Percentiles rank a stretch among this genome's conserved stretches.
Conservation (phyloP, 1,140 invertebrate species). For the Xylocopa sonorina region DNA sequence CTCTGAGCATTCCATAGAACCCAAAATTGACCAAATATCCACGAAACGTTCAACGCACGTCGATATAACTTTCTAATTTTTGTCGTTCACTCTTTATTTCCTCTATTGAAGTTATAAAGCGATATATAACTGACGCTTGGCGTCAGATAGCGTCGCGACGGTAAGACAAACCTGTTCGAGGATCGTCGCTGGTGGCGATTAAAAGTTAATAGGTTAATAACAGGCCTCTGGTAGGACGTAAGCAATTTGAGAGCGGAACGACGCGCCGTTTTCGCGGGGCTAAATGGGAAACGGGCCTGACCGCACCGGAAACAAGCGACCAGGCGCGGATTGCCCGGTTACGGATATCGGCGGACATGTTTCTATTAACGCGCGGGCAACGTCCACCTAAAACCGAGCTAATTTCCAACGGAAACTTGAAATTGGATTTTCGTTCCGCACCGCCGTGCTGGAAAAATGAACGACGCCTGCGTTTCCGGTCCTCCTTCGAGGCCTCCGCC, state of each 20-base stretch:
- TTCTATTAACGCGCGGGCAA: slow-evolving; percentile 37
- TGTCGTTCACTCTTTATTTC: no score
- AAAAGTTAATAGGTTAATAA: slow-evolving; percentile 48
- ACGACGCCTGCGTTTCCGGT: no score
- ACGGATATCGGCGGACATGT: slow-evolving; percentile 34
- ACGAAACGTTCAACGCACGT: no score
- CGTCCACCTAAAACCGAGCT: slow-evolving; percentile 18
- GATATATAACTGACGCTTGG: no score
- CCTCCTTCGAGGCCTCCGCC: no score
- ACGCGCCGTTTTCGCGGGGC: slow-evolving; percentile 6
- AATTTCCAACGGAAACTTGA: slow-evolving; percentile 36
- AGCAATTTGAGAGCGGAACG: slow-evolving; percentile 41
- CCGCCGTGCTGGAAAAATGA: no score
- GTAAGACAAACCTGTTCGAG: no score
- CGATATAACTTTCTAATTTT: no score
- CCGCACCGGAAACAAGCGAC: background rate
- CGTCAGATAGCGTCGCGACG: no score
- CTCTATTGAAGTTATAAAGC: no score
- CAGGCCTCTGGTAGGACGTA: slow-evolving; percentile 2
- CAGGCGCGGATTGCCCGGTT: slow-evolving; percentile 27
- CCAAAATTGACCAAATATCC: no score
- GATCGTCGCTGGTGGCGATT: slow-evolving; percentile 7
- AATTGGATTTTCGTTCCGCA: slow-evolving; percentile 45
- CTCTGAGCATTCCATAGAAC: no score
- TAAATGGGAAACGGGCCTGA: slow-evolving; percentile 14